Evolutionary conservation across 2,888 invertebrate species (phyloP).

Genomic region (Lasioglossum lativentre): DNA sequence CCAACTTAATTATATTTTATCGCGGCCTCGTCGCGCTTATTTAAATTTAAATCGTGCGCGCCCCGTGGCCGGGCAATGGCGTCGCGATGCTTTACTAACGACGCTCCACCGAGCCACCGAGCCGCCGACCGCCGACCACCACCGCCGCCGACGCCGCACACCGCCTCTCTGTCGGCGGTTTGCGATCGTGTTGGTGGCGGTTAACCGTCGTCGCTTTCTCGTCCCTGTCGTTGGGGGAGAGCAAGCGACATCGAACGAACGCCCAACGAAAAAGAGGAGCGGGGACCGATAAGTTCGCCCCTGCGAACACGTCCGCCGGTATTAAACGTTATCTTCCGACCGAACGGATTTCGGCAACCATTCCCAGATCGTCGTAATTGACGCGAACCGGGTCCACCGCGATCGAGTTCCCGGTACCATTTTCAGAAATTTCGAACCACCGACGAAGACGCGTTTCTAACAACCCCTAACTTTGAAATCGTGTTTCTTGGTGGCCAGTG

Average conservation of each 20-base stretch:
- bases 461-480: neutral
- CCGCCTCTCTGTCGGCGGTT: constrained; percentile 28
- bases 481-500: neutral
- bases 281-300: neutral
- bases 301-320: neutral
- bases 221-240: neutral
- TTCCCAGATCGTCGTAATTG: neutral
- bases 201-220: constrained; percentile 56
- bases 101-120: constrained; percentile 18
- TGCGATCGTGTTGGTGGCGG: constrained; percentile 35
- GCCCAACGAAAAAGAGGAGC: constrained; percentile 5
- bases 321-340: constrained; percentile 12
- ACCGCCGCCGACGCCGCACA: constrained; percentile 16
- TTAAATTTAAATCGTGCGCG: constrained; percentile 80
- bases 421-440: neutral
- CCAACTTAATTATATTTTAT: constrained; percentile 82
- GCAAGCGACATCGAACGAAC: constrained; percentile 8
- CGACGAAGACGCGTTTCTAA: neutral
- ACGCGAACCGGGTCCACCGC: neutral
- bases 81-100: constrained; percentile 59
- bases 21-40: constrained; percentile 79
- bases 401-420: neutral
- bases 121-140: constrained; percentile 38
- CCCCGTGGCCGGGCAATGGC: constrained; percentile 50
- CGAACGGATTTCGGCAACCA: neutral